Evolutionary conservation across 2,888 invertebrate species (phyloP).

Genomic region (Melanchra persicariae): DNA sequence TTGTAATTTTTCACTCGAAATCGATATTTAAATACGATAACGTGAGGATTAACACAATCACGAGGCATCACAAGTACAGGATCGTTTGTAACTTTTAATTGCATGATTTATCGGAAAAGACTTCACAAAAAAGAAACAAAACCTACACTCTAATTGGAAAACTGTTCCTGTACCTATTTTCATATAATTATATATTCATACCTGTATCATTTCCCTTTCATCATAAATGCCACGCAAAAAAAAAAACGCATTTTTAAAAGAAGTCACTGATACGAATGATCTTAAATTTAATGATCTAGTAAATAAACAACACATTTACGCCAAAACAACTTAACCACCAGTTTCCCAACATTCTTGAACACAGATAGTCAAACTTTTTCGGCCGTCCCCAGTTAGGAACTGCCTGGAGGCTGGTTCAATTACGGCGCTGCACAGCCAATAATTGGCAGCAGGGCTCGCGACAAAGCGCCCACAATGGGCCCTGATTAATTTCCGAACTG

Average conservation of each 20-base stretch:
- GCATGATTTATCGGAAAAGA: slow-evolving; percentile 4
- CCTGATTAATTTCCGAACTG: slow-evolving; percentile 90
- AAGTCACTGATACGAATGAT: not conserved
- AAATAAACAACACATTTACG: not conserved
- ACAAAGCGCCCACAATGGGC: slow-evolving; percentile 90
- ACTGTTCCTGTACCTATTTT: too few species aligned
- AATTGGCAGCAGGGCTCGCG: slow-evolving; percentile 87
- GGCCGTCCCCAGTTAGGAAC: slow-evolving; percentile 67
- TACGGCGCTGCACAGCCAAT: slow-evolving; percentile 86
- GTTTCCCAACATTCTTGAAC: slow-evolving; percentile 41
- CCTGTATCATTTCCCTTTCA: too few species aligned
- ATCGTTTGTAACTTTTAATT: not conserved
- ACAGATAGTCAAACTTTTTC: slow-evolving; percentile 73
- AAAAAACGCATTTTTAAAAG: too few species aligned
- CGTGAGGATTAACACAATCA: slow-evolving; percentile 2
- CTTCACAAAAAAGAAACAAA: not conserved
- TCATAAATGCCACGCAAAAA: not conserved
- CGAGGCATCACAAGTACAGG: not conserved
- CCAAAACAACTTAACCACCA: slow-evolving; percentile 12
- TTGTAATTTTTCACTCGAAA: not conserved
- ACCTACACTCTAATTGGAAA: not conserved
- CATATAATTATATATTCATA: too few species aligned
- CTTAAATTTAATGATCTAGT: not conserved
- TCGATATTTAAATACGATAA: slow-evolving; percentile 13
- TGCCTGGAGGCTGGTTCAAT: slow-evolving; percentile 85